Conservation (phyloP, 2,888 invertebrate species). For the Yponomeuta sedellus region DNA sequence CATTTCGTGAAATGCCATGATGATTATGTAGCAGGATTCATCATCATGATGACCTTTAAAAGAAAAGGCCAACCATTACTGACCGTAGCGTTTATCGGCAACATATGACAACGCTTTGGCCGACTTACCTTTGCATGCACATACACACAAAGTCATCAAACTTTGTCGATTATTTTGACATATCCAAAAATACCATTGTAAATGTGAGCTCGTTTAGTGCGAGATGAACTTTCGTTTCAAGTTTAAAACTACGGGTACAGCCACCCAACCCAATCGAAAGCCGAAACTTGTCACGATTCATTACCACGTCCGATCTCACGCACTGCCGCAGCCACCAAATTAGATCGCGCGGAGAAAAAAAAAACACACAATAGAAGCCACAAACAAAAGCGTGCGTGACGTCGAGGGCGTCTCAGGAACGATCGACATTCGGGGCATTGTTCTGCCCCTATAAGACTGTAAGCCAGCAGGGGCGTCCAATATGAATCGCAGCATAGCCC, state of each 20-base stretch:
- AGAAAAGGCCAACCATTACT: no score
- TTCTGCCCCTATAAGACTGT: slow-evolving; percentile 41
- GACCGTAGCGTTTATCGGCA: no score
- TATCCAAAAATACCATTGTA: no score
- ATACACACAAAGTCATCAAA: no score
- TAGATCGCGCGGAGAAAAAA: slow-evolving; percentile 35
- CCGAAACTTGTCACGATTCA: neutral
- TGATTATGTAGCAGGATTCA: no score
- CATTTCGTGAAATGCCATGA: no score
- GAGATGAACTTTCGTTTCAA: neutral
- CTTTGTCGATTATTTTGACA: no score
- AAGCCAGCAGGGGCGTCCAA: slow-evolving; percentile 33
- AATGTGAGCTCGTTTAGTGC: no score
- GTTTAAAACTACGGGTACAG: neutral
- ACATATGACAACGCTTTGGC: no score
- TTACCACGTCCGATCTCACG: slow-evolving; percentile 34
- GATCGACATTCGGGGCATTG: slow-evolving; percentile 44
- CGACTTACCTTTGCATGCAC: no score
- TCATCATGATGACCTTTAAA: no score
- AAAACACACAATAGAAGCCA: slow-evolving; percentile 47
- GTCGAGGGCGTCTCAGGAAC: slow-evolving; percentile 48
- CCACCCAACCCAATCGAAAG: neutral
- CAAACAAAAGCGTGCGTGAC: slow-evolving; percentile 55
- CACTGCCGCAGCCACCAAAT: slow-evolving; percentile 41
- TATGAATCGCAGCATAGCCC: slow-evolving; percentile 29